Evolutionary conservation across 2,797 vertebrate species (phyloP), one percentile per base, ranked within the genome.

Genomic region (Danio aesculapii): DNA sequence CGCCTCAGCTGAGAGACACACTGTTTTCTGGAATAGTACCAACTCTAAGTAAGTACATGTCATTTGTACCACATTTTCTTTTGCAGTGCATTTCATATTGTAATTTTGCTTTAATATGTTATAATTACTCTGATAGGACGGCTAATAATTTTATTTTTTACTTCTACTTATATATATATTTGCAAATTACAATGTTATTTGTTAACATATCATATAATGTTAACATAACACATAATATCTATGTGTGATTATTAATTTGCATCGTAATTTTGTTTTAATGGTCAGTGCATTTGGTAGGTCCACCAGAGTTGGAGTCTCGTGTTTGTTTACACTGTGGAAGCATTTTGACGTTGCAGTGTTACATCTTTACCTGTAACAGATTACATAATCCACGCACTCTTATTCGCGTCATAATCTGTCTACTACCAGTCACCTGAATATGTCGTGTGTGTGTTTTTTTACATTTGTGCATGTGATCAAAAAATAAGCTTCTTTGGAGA

Each of bases 1-100:
- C 2, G 89, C 84, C 5, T 88, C 91, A 4, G 90, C 94, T 76
- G 94, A 94, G 86, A 91, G 94, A 8, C 94, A 94, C 92, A 93
- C 90, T 75, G 91, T 95, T 82, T 94, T 91, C 90, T 95, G 94
- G 94, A 95, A 95, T 88, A 90, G 91, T 89, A 92, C 92, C 0
- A 95, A 95, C 87, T 77, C 90, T 75, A 94, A 94, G 94, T 95
- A 90, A 93, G 84, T 11, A 67, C 63, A 63, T 77, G 14, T 5
- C 2, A 39, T 57, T 59, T 64, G 21, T 4, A 50, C 6, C 30
- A 6, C 44, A 73, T 46, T 6, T 39, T 6, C 7, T 49, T 46
- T 5, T 21, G 1, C 12, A 5, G 9, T 39, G 3, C 43, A 44
- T 44, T 0, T 13, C 44, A 76, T 43, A 11, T 13, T 13, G 30